phyloP scores from a whole-genome alignment of 2,888 invertebrate genomes.

The Drosophila meridiana region DNA sequence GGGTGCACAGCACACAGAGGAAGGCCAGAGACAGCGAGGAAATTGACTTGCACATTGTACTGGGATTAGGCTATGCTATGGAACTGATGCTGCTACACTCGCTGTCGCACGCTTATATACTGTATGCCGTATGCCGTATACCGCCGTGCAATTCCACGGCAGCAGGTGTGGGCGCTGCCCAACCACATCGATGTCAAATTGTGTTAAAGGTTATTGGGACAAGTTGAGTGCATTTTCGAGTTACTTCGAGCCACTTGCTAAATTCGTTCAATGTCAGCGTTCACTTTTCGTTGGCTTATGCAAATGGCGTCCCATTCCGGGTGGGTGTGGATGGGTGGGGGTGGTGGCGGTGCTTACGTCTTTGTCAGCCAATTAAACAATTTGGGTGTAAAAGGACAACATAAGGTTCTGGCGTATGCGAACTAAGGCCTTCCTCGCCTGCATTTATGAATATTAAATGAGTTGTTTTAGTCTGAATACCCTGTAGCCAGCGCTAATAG shows the following conservation, averaged over 20 bases:
- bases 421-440: slow-evolving; percentile 45
- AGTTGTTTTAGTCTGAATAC: slow-evolving; percentile 49
- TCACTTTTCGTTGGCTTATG: slow-evolving; percentile 74
- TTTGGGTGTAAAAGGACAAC: slow-evolving; percentile 65
- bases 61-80: slow-evolving; percentile 36
- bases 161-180: slow-evolving; percentile 9
- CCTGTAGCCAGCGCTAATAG: slow-evolving; percentile 11
- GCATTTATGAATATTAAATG: slow-evolving; percentile 79
- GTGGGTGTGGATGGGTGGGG: not conserved
- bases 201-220: slow-evolving; percentile 64
- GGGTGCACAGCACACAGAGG: slow-evolving; percentile 25
- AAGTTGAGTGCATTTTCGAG: slow-evolving; percentile 72
- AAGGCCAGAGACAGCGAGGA: slow-evolving; percentile 36
- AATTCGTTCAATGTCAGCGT: slow-evolving; percentile 76
- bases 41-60: slow-evolving; percentile 57
- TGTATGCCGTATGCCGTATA: not conserved
- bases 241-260: slow-evolving; percentile 53
- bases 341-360: slow-evolving; percentile 30
- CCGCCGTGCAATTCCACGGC: too few species aligned
- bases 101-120: slow-evolving; percentile 51
- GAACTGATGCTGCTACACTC: slow-evolving; percentile 50
- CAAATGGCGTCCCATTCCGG: slow-evolving; percentile 54
- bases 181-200: slow-evolving; percentile 63
- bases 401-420: slow-evolving; percentile 47
- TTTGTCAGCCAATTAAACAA: slow-evolving; percentile 78